Conservation (phyloP, 2,797 vertebrate species). For the Enteromius fasciolatus region DNA sequence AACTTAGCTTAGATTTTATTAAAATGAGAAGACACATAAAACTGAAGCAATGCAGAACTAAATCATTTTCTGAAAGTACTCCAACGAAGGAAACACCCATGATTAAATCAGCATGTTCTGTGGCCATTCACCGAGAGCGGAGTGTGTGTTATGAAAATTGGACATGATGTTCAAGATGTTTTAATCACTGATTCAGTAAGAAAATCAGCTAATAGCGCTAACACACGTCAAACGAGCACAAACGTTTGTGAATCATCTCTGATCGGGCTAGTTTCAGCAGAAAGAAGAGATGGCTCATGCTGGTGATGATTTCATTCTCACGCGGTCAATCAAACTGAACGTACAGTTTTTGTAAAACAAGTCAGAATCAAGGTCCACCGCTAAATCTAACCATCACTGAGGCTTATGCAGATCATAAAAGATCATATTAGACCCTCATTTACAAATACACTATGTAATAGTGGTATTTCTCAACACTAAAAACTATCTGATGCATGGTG, state of each 20-base stretch:
- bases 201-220: background rate
- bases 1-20: background rate
- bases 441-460: too few relatives aligned
- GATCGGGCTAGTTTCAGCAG: background rate
- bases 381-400: background rate
- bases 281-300: too few relatives aligned
- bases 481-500: background rate
- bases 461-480: background rate
- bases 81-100: background rate
- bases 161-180: background rate
- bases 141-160: background rate
- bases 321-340: background rate
- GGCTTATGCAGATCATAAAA: background rate
- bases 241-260: background rate
- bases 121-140: background rate
- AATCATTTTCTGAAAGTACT: background rate
- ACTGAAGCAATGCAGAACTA: background rate
- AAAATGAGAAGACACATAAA: background rate
- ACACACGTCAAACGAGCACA: background rate
- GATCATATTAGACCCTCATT: background rate
- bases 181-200: background rate
- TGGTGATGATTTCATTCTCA: background rate
- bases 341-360: background rate
- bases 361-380: background rate
- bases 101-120: background rate